Evolutionary conservation across 2,888 invertebrate genomes (phyloP).

Genomic region (Baccha elongata): DNA sequence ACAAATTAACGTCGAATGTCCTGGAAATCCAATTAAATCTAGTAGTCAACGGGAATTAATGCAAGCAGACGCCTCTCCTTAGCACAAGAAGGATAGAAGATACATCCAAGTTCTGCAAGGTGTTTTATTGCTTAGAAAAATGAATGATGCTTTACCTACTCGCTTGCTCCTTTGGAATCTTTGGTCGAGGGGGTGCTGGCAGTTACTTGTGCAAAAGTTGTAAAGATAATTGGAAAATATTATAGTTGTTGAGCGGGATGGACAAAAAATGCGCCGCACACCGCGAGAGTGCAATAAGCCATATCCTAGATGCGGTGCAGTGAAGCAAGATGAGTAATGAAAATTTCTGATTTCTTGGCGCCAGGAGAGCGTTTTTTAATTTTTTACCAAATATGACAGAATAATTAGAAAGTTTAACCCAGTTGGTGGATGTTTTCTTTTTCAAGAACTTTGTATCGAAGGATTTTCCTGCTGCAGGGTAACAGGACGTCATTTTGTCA

Average conservation of each 20-base stretch:
- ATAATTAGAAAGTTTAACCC: conserved; percentile 52
- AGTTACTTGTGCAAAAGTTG: conserved; percentile 29
- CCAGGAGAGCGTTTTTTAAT: neutral
- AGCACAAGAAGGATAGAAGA: neutral
- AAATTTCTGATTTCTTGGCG: conserved; percentile 43
- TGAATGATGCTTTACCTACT: conserved; percentile 16
- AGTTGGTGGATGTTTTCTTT: neutral
- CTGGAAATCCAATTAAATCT: conserved; percentile 72
- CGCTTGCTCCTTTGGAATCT: conserved; percentile 5
- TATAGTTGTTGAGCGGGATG: conserved; percentile 38
- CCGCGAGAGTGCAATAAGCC: conserved; percentile 14
- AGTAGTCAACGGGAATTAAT: conserved; percentile 63
- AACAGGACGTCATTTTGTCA: neutral
- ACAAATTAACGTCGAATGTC: conserved; percentile 64
- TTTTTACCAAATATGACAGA: conserved; percentile 16
- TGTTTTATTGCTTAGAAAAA: conserved; percentile 36
- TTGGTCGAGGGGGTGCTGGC: neutral
- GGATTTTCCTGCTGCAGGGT: neutral
- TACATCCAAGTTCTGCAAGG: conserved; percentile 33
- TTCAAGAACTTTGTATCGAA: conserved; percentile 19
- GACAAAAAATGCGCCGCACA: conserved; percentile 51
- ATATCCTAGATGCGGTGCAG: conserved; percentile 17
- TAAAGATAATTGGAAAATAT: conserved; percentile 62
- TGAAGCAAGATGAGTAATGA: conserved; percentile 44
- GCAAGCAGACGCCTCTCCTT: conserved; percentile 40